phyloP scores from a whole-genome alignment of 2,113 vertebrate species.

The Anguilla japonica region DNA sequence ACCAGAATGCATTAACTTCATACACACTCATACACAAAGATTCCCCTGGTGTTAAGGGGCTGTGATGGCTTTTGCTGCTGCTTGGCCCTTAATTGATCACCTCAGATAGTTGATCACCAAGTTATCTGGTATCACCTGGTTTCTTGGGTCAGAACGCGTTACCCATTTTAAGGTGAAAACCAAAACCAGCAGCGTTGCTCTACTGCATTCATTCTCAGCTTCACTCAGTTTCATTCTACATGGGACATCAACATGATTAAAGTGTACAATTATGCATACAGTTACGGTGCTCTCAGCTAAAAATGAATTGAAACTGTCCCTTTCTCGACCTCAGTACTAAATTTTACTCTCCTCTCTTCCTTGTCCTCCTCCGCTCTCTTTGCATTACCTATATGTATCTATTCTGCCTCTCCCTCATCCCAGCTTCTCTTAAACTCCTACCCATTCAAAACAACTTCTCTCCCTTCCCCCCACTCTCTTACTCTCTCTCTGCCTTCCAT shows the following conservation, averaged over 20 bases:
- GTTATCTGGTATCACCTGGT: too few relatives aligned
- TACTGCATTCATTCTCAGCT: too few relatives aligned
- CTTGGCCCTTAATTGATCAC: too few relatives aligned
- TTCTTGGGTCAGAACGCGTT: too few relatives aligned
- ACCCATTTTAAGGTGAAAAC: too few relatives aligned
- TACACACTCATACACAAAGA: slow-evolving; percentile 41
- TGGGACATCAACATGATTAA: not conserved
- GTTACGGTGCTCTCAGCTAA: not conserved
- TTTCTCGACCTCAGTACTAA: not conserved
- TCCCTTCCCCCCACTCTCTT: not conserved
- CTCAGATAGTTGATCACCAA: too few relatives aligned
- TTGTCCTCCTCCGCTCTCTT: not conserved
- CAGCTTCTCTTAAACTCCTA: not conserved
- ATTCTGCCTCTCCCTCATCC: not conserved
- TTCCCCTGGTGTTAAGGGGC: slow-evolving; percentile 11
- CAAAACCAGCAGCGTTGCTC: too few relatives aligned
- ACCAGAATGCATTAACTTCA: slow-evolving; percentile 36
- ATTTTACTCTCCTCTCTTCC: not conserved
- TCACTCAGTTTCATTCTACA: not conserved
- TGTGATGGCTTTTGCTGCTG: not conserved
- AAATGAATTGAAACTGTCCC: not conserved
- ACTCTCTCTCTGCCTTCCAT: not conserved
- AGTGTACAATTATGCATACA: not conserved
- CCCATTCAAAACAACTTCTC: not conserved
- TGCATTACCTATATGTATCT: not conserved